Evolutionary conservation across 2,888 invertebrate species (phyloP).

Genomic region (Parelbella ahira): DNA sequence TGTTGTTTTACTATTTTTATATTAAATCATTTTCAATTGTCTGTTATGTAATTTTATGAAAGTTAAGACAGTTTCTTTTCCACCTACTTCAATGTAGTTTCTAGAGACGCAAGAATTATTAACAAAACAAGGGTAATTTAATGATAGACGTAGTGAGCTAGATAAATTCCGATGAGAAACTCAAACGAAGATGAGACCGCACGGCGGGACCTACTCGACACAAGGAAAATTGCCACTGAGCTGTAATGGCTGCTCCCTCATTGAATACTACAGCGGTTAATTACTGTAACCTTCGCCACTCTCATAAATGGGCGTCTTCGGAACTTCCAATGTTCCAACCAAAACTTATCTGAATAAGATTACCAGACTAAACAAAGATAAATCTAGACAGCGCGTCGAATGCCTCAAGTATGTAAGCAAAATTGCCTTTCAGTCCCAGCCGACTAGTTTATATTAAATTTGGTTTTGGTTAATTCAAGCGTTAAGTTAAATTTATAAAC

Average conservation of each 20-base stretch:
- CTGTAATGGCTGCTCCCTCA: conserved; percentile 19
- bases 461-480: too few species aligned
- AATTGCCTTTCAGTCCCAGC: too few species aligned
- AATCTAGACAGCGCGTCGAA: background rate
- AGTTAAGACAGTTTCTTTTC: too few species aligned
- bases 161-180: conserved; percentile 9
- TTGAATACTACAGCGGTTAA: conserved; percentile 18
- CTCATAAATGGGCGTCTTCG: conserved; percentile 10
- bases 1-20: too few species aligned
- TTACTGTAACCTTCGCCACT: conserved; percentile 17
- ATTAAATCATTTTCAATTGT: too few species aligned
- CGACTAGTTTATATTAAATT: too few species aligned
- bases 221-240: conserved; percentile 20
- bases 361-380: conserved; percentile 8
- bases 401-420: background rate
- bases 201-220: conserved; percentile 8
- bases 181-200: conserved; percentile 14
- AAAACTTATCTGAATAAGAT: conserved; percentile 14
- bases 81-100: too few species aligned
- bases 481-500: too few species aligned
- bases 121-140: conserved; percentile 1
- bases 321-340: conserved; percentile 8
- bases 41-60: too few species aligned
- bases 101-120: too few species aligned
- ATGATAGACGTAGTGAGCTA: conserved; percentile 1